Base-by-base conservation (phyloP, 2,888 invertebrate genomes). In the Drosophila barbarae region DNA sequence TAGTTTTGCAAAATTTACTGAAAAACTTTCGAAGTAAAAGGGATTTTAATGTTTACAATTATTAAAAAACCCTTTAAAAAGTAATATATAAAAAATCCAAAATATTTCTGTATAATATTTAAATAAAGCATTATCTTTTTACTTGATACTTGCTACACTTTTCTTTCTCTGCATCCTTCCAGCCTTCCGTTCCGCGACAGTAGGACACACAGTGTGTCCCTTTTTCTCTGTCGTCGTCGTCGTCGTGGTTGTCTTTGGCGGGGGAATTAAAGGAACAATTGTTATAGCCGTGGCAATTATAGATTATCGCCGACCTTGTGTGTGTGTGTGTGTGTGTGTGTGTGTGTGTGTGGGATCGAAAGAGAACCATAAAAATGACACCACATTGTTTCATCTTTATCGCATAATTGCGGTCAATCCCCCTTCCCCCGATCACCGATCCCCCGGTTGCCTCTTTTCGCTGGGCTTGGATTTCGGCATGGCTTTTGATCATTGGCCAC, bases 371-470 rank as follows among this genome's bases (percentile, higher is more conserved):
- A 82, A 84, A 80, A 84, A 84, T 80, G 85, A 80, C 80, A 80
- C 85, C 83, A 79, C 85, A 84, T 84, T 84, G 84, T 80, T 82
- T 80, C 84, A 80, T 80, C 83, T 80, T 82, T 75, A 81, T 82
- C 85, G 80, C 85, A 84, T 81, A 81, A 84, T 81, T 81, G 80
- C 85, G 80, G 80, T 81, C 74, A 84, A 74, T 78, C 78, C 76
- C 60, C 78, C 18, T 9, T 9, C n/a, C 13, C n/a, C 23, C 9
- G 13, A 13, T 6, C 34, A 18, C 59, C 34, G 54, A 46, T 38
- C 44, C 6, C 13, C 13, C 30, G 30, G 38, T 35, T 36, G 59
- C 59, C 36, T 26, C 30, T 28, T 51, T 44, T 51, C 54, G 54
- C 32, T 42, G 53, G 63, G 67, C 69, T 74, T 68, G 68, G 65